A percentile compares a stretch with the other conserved stretches of the same genome.
phyloP scores from a whole-genome alignment of 2,888 invertebrate species.

The Timema podura region DNA sequence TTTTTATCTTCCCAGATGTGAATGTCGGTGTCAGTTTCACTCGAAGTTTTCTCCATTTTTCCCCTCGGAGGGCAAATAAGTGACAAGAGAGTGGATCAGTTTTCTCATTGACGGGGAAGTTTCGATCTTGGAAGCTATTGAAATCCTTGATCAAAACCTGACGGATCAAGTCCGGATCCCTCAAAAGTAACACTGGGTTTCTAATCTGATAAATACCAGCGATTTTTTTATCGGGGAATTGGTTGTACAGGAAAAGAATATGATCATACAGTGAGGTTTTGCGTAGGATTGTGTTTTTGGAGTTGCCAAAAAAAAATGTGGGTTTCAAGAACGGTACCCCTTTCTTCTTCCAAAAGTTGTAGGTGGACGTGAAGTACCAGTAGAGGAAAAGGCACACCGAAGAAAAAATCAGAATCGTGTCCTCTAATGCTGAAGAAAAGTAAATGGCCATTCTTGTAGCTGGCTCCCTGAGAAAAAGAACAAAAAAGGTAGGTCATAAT shows the following conservation, averaged over 20 bases:
- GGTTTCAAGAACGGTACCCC: slow-evolving; percentile 24
- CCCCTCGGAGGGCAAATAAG: slow-evolving; percentile 22
- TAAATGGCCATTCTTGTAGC: too few relatives aligned
- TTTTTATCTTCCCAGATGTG: slow-evolving; percentile 51
- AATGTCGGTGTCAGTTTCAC: slow-evolving; percentile 52
- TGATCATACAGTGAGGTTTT: too few relatives aligned
- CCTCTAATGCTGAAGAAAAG: too few relatives aligned
- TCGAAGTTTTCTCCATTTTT: slow-evolving; percentile 50
- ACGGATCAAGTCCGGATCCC: slow-evolving; percentile 56
- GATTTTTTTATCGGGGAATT: slow-evolving; percentile 18
- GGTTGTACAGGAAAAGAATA: background rate
- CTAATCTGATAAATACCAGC: slow-evolving; percentile 21
- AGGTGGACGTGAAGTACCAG: slow-evolving; percentile 24
- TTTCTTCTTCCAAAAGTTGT: slow-evolving; percentile 23
- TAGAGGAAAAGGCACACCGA: slow-evolving; percentile 14
- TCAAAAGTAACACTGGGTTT: slow-evolving; percentile 46
- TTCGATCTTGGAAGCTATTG: slow-evolving; percentile 61
- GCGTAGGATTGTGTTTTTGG: too few relatives aligned
- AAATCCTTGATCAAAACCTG: slow-evolving; percentile 60
- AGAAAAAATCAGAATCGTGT: too few relatives aligned
- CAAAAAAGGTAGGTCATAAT: too few relatives aligned
- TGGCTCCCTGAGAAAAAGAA: too few relatives aligned
- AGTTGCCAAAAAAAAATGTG: slow-evolving; percentile 23
- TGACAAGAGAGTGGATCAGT: slow-evolving; percentile 58
- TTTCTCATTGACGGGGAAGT: slow-evolving; percentile 57